Percentiles rank a stretch among this genome's conserved stretches.
Conservation (phyloP, 2,797 vertebrate genomes). For the Rhabdophis nuchalis region DNA sequence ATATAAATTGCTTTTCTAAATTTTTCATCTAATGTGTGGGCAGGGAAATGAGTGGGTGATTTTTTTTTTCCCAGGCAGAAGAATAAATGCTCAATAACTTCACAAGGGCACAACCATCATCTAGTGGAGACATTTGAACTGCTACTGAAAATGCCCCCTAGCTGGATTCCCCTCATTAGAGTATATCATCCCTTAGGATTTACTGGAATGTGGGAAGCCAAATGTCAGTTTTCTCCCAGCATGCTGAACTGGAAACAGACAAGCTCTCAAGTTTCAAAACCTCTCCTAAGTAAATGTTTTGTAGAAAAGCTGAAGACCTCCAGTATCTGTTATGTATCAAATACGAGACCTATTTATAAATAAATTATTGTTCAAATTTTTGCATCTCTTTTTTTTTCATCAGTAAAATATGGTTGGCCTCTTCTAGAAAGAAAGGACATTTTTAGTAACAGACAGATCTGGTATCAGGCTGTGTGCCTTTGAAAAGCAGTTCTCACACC, state of each 20-base stretch:
- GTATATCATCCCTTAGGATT: neutral
- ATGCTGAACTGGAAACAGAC: neutral
- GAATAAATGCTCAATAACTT: neutral
- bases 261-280: neutral
- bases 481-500: neutral
- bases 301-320: neutral
- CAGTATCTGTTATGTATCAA: neutral
- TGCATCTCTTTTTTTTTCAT: neutral
- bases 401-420: neutral
- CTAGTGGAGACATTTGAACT: neutral
- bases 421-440: neutral
- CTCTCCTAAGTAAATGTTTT: neutral
- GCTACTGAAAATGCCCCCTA: neutral
- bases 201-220: neutral
- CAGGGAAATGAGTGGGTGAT: neutral
- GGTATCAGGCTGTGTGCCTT: neutral
- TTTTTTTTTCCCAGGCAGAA: neutral
- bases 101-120: neutral
- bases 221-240: neutral
- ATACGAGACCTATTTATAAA: neutral
- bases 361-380: neutral
- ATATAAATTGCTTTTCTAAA: neutral
- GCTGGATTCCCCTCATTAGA: neutral
- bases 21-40: neutral
- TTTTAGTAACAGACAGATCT: neutral